These are phyloP conservation scores for Drosophila leonis DNA, from an alignment of 2,888 invertebrate species.

Conservation along the genomic window DNA sequence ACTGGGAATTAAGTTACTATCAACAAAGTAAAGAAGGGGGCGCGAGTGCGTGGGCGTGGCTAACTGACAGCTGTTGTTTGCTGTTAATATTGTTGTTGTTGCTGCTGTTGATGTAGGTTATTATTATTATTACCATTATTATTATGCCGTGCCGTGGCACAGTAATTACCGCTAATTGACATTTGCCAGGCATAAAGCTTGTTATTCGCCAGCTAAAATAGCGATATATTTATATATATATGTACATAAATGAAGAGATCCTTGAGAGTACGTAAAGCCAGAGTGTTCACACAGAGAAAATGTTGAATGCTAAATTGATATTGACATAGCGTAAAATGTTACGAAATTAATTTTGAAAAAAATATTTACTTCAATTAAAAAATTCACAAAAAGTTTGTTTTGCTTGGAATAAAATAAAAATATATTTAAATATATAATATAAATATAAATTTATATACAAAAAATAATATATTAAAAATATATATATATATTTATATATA, in stretches of 20 bases:
- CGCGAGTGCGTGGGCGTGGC: conserved; percentile 9
- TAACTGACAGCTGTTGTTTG: conserved; percentile 42
- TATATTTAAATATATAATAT: background rate
- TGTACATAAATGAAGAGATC: conserved; percentile 12
- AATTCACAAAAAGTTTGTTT: too few relatives aligned
- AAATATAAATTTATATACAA: too few relatives aligned
- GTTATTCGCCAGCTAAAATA: conserved; percentile 22
- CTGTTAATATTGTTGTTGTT: conserved; percentile 18
- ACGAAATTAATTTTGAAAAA: background rate
- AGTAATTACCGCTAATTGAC: conserved; percentile 76
- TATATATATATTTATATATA: background rate
- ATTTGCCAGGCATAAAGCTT: conserved; percentile 50
- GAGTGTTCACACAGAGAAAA: background rate
- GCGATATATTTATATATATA: conserved; percentile 13
- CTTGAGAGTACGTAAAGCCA: background rate
- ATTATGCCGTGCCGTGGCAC: conserved; percentile 62
- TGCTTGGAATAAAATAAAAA: background rate
- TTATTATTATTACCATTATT: conserved; percentile 50
- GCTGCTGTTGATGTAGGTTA: conserved; percentile 57
- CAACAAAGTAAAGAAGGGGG: conserved; percentile 7
- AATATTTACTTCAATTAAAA: too few relatives aligned
- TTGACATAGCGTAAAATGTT: background rate
- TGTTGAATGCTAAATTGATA: background rate
- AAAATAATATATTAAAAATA: background rate
- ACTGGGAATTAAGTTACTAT: conserved; percentile 62